These are phyloP conservation scores for Diadromus collaris DNA, from an alignment of 2,888 invertebrate genomes.

Conservation along the genomic window DNA sequence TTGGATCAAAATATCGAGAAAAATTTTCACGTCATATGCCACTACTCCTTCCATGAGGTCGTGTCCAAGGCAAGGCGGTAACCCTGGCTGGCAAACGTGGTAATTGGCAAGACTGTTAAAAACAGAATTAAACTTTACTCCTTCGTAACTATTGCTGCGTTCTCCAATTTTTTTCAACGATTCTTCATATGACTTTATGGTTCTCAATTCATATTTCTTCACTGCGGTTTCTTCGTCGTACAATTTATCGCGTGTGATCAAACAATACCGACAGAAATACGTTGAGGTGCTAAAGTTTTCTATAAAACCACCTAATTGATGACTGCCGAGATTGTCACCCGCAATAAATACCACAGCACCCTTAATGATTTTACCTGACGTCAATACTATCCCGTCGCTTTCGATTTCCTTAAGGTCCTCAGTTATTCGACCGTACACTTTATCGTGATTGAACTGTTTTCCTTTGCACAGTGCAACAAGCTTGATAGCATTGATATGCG, in stretches of 20 bases:
- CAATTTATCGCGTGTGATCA: constrained; percentile 43
- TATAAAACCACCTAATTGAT: constrained; percentile 62
- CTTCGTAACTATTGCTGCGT: neutral
- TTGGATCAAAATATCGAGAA: constrained; percentile 16
- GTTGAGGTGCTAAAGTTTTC: constrained; percentile 63
- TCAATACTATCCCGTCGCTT: constrained; percentile 49
- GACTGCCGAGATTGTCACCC: constrained; percentile 66
- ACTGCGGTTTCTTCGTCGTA: constrained; percentile 19
- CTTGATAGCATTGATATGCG: constrained; percentile 60
- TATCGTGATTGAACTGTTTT: constrained; percentile 55
- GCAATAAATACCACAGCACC: constrained; percentile 60
- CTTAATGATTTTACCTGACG: constrained; percentile 51
- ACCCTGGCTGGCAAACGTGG: constrained; percentile 49
- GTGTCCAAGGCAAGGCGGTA: constrained; percentile 52
- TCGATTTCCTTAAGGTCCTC: constrained; percentile 59
- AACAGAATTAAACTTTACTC: constrained; percentile 50
- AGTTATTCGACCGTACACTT: constrained; percentile 60
- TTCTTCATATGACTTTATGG: constrained; percentile 45
- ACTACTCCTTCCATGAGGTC: constrained; percentile 50
- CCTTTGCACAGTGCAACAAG: constrained; percentile 51
- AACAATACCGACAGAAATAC: constrained; percentile 65
- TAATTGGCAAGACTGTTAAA: constrained; percentile 44
- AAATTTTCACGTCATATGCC: constrained; percentile 47
- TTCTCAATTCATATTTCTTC: constrained; percentile 38
- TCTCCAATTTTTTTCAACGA: constrained; percentile 33